Evolutionary conservation across 2,888 invertebrate species (phyloP), one percentile per base, ranked within the genome.

Genomic region (Morinoia aosen): DNA sequence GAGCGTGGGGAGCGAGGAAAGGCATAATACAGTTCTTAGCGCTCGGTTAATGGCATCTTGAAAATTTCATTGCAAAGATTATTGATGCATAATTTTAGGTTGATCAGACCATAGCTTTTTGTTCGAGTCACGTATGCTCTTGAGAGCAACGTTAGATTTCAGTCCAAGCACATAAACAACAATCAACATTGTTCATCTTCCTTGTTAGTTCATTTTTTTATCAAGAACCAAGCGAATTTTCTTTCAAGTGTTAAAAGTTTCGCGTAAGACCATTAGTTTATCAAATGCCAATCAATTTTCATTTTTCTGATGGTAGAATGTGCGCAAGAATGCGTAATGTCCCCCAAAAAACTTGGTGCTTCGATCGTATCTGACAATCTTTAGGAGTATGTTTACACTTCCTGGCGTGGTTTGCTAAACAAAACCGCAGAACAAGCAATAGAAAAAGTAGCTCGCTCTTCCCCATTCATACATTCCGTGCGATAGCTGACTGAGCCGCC

Each of bases 341-440:
- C 33, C 48, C 33, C 58, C 39, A 25, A 93, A 93, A 93, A 93
- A 57, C 93, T 56, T 48, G 58, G 57, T 16, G 93, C 93, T 25
- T 58, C 93, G 93, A 93, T 93, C 93, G 93, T 57, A 93, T 93
- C 93, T 93, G 93, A 93, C 93, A 93, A 93, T 93, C 93, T 93
- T 93, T 93, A 93, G 93, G 93, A 57, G 93, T 33, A n/a, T 93
- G 93, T 93, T 93, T 93, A 93, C 93, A 93, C 93, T 93, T 58
- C 11, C 93, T 56, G 93, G 93, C 93, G 56, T 57, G 93, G 57
- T 93, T 93, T 93, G 93, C 93, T 33, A 93, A 93, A 93, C 93
- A 93, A 93, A 93, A 93, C 93, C 93, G 58, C 93, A 93, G 93
- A 57, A 93, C 93, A 93, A 57, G 93, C 93, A 39, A 10, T 58